These are phyloP conservation scores for Luperina testacea DNA, from an alignment of 2,888 invertebrate species.

Conservation along the genomic window DNA sequence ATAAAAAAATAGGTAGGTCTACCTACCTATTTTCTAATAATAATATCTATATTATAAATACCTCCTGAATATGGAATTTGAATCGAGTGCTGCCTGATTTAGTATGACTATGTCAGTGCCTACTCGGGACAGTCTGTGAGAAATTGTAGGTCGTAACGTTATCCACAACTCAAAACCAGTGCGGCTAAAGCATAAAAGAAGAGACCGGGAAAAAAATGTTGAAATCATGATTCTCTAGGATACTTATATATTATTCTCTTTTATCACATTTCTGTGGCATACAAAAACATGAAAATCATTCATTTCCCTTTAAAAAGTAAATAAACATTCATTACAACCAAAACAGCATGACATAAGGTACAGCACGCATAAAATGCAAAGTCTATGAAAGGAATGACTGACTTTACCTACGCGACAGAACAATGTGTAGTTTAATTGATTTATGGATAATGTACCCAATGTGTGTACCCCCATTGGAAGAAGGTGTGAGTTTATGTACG, in stretches of 20 bases:
- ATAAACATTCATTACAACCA: neutral
- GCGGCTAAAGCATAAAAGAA: neutral
- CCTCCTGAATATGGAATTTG: neutral
- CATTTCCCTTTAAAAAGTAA: neutral
- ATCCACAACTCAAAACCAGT: neutral
- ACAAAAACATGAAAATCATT: neutral
- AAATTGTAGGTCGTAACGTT: neutral
- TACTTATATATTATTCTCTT: neutral
- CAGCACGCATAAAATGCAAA: neutral
- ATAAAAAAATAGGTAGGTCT: neutral
- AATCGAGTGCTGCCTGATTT: neutral
- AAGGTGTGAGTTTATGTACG: neutral
- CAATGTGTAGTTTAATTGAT: neutral
- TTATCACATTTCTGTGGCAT: neutral
- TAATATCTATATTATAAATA: neutral
- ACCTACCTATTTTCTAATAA: too few species aligned
- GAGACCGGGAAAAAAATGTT: neutral
- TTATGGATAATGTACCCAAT: neutral
- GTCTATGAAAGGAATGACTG: neutral
- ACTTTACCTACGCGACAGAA: neutral
- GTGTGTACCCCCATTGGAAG: neutral
- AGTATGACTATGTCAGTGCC: neutral
- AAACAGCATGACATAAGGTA: neutral
- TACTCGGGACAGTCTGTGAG: neutral
- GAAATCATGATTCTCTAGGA: neutral